Evolutionary conservation across 1,140 invertebrate species (phyloP), one percentile per base, ranked within the genome.

Genomic region (Batillaria attramentaria): DNA sequence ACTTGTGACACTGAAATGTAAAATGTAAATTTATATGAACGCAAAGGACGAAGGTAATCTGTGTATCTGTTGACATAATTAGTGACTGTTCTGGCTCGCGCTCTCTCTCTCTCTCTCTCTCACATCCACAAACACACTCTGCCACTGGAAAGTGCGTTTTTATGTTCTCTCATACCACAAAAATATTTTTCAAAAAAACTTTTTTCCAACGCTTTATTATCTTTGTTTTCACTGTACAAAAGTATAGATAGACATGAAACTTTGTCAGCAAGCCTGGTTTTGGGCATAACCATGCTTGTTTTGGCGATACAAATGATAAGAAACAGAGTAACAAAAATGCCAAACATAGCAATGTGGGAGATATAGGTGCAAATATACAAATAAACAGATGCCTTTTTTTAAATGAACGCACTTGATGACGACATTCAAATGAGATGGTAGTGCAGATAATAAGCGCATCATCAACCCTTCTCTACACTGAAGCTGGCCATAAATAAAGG

Each of bases 241-340:
- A 62, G 57, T 62, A 62, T 62, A 62, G 57, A 62, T 62, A 62
- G 57, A 62, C 57, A 62, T 62, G 57, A 62, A 62, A n/a, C 57
- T 10, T 24, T 62, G n/a, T 62, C 57, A 62, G 57, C 57, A 62
- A 62, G 57, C 57, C 33, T 62, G 57, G 57, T 31, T 62, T 62
- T n/a, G n/a, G 57, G 57, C 57, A 62, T 28, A 24, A 62, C 57
- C 57, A 62, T 31, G 57, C 57, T 62, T 62, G n/a, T 62, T 31
- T 28, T 62, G n/a, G 57, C n/a, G 33, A 62, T 62, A 62, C 57
- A 62, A 62, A 62, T 62, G 57, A 62, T 62, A 62, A 62, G 57
- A 28, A 62, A 62, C 57, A 62, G n/a, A n/a, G n/a, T n/a, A n/a
- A n/a, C n/a, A n/a, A n/a, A n/a, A n/a, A n/a, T n/a, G n/a, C n/a